phyloP scores from a whole-genome alignment of 2,888 invertebrate species.

The Actias luna region DNA sequence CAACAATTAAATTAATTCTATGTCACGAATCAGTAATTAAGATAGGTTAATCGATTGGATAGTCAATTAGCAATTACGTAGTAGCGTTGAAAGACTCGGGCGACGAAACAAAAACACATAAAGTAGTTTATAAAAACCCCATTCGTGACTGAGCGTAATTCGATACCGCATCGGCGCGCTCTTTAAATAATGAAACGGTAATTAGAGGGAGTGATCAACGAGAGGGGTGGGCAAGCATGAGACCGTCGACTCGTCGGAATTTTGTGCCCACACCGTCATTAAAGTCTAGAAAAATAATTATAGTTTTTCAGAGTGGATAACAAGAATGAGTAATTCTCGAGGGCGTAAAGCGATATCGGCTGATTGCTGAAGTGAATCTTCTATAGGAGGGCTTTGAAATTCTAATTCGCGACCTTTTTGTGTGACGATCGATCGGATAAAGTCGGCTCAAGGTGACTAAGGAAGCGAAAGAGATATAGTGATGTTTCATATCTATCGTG shows the following conservation, averaged over 20 bases:
- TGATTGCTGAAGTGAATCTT: no score
- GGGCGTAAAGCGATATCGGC: not conserved
- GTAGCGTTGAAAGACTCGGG: constrained; percentile 10
- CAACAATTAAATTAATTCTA: not conserved
- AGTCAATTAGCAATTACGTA: constrained; percentile 10
- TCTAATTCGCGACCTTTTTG: no score
- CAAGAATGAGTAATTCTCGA: not conserved
- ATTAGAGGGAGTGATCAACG: constrained; percentile 19
- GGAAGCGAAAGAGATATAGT: no score
- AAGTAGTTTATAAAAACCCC: constrained; percentile 15
- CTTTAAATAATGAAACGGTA: constrained; percentile 47
- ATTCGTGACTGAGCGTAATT: constrained; percentile 40
- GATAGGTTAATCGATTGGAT: not conserved
- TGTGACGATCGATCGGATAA: no score
- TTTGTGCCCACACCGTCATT: not conserved
- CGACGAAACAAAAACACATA: constrained; percentile 16
- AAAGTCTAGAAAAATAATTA: constrained; percentile 10
- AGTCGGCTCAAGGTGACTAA: no score
- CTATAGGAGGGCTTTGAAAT: no score
- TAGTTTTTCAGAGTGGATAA: not conserved
- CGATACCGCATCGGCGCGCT: constrained; percentile 36
- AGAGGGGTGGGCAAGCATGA: not conserved
- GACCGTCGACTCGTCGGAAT: not conserved
- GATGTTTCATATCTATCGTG: no score
- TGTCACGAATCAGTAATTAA: not conserved